A percentile compares a stretch with the other conserved stretches of the same genome.
These are phyloP conservation scores for Ophioninae sp. DNA, from an alignment of 2,888 invertebrate species.

Conservation along the genomic window DNA sequence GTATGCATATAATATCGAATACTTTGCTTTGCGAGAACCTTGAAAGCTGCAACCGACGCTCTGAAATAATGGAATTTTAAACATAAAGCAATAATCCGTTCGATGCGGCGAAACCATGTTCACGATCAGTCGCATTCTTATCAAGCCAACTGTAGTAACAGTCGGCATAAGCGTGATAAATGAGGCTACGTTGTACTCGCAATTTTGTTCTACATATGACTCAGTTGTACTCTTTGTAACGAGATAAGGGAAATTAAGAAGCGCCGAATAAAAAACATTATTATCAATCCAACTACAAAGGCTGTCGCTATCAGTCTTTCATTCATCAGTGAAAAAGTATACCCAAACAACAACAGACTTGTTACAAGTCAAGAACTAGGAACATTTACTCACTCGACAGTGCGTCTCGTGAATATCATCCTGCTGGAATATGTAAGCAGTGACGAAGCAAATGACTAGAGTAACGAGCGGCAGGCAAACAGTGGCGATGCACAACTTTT, in stretches of 20 bases:
- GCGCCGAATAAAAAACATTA: background rate
- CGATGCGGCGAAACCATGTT: background rate
- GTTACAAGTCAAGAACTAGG: background rate
- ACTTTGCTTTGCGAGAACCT: too few relatives aligned
- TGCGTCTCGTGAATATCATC: slow-evolving; percentile 97
- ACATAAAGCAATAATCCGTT: too few relatives aligned
- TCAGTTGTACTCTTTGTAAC: background rate
- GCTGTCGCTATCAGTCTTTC: background rate
- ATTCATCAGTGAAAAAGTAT: background rate
- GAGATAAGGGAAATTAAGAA: background rate
- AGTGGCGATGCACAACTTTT: slow-evolving; percentile 90
- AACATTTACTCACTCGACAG: slow-evolving; percentile 89
- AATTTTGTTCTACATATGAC: background rate
- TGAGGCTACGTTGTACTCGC: background rate
- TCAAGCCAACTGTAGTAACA: background rate
- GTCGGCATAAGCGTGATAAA: background rate
- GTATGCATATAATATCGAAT: too few relatives aligned
- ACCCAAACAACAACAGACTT: background rate
- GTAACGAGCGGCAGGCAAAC: slow-evolving; percentile 93
- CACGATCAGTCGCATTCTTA: background rate
- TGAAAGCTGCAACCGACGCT: too few relatives aligned
- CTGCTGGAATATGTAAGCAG: slow-evolving; percentile 94
- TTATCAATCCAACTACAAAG: background rate
- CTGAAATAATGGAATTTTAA: too few relatives aligned
- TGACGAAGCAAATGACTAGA: slow-evolving; percentile 92